phyloP scores from a whole-genome alignment of 2,113 vertebrate species.

The Rhinolophus ferrumequinum region DNA sequence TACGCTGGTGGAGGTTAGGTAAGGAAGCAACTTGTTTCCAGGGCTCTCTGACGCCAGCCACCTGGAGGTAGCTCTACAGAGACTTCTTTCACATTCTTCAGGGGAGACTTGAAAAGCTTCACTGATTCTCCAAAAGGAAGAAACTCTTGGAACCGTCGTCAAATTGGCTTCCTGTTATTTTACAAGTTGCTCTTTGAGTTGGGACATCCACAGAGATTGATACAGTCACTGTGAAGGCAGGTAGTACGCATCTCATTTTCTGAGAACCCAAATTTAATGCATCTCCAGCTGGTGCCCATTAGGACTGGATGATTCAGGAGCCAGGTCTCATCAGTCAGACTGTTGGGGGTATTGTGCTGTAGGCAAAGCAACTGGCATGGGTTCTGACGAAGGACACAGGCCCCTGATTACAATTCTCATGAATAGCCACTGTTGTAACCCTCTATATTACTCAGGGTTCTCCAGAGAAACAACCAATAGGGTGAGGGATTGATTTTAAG shows the following conservation, averaged over 20 bases:
- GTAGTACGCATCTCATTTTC: neutral
- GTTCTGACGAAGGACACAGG: neutral
- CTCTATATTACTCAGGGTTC: neutral
- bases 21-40: neutral
- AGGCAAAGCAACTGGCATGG: neutral
- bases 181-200: neutral
- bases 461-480: neutral
- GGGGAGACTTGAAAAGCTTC: neutral
- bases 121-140: neutral
- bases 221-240: neutral
- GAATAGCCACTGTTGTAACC: neutral
- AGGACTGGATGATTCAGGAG: neutral
- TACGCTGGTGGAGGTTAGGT: neutral
- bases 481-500: neutral
- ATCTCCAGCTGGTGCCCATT: neutral
- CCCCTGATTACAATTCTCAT: neutral
- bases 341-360: neutral
- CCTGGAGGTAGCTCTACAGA: neutral
- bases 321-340: neutral
- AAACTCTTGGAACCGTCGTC: neutral
- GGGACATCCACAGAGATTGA: neutral
- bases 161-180: conserved; percentile 32
- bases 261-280: neutral
- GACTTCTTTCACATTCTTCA: neutral
- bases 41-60: neutral